Evolutionary conservation across 2,888 invertebrate species (phyloP).

Genomic region (Neria commutata): DNA sequence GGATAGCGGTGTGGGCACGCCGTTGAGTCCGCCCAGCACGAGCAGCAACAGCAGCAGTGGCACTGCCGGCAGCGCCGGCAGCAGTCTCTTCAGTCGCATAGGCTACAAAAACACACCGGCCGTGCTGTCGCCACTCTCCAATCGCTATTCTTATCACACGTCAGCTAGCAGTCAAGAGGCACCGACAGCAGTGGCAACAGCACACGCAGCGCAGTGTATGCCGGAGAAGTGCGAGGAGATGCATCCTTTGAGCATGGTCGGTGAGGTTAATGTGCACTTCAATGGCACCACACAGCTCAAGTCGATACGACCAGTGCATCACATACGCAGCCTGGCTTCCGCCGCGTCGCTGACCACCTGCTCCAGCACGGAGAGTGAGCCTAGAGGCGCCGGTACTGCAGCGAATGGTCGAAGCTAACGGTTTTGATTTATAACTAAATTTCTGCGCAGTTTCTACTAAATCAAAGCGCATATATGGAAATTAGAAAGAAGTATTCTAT

Average conservation of each 20-base stretch:
- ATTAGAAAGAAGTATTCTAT: too few relatives aligned
- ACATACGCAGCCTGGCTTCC: conserved; percentile 50
- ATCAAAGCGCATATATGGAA: too few relatives aligned
- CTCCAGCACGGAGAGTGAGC: conserved; percentile 23
- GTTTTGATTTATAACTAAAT: conserved; percentile 58
- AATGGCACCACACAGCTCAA: conserved; percentile 82
- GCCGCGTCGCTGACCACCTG: conserved; percentile 19
- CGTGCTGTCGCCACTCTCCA: conserved; percentile 47
- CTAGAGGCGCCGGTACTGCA: conserved; percentile 10
- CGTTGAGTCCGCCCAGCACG: conserved; percentile 65
- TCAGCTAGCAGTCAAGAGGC: conserved; percentile 8
- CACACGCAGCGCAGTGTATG: conserved; percentile 7
- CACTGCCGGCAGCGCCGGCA: conserved; percentile 28
- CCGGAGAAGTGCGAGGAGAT: conserved; percentile 44
- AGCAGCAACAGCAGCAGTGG: conserved; percentile 45
- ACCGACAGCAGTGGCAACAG: conserved; percentile 21
- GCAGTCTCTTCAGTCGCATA: conserved; percentile 55
- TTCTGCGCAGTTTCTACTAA: conserved; percentile 52
- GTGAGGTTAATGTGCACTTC: conserved; percentile 79
- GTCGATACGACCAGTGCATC: conserved; percentile 68
- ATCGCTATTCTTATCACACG: conserved; percentile 41
- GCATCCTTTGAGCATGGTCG: conserved; percentile 77
- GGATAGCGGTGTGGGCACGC: conserved; percentile 73
- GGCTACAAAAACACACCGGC: conserved; percentile 55
- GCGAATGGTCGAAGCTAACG: conserved; percentile 57